Evolutionary conservation across 2,113 vertebrate genomes (phyloP).

Genomic region (Nicator chloris): DNA sequence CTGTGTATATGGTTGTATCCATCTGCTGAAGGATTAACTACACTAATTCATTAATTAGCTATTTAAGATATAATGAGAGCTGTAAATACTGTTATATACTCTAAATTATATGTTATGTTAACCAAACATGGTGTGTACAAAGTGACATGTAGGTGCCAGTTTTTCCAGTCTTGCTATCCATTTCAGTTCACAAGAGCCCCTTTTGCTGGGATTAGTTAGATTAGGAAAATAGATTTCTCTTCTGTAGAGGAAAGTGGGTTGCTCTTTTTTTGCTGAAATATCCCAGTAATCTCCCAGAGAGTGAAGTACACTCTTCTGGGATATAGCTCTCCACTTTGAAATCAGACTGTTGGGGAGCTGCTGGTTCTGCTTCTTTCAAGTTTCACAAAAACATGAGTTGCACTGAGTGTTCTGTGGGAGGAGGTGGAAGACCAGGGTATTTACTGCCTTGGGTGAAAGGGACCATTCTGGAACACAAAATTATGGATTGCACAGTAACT

Average conservation of each 20-base stretch:
- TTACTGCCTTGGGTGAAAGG: background rate
- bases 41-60: background rate
- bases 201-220: background rate
- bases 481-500: background rate
- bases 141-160: background rate
- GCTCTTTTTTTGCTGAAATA: background rate
- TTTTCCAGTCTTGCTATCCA: background rate
- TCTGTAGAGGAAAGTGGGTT: background rate
- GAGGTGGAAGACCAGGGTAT: background rate
- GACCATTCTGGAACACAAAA: background rate
- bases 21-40: background rate
- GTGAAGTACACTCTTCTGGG: background rate
- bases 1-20: background rate
- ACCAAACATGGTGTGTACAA: background rate
- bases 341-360: background rate
- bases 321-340: background rate
- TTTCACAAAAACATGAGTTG: background rate
- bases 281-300: background rate
- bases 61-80: background rate
- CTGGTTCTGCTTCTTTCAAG: background rate
- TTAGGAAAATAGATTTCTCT: background rate
- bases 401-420: background rate
- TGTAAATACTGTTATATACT: background rate
- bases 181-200: background rate
- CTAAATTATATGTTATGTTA: background rate